Percentiles rank a stretch among this genome's conserved stretches.
These are phyloP conservation scores for Holacanthus passer DNA, from an alignment of 2,113 vertebrate genomes.

Conservation along the genomic window DNA sequence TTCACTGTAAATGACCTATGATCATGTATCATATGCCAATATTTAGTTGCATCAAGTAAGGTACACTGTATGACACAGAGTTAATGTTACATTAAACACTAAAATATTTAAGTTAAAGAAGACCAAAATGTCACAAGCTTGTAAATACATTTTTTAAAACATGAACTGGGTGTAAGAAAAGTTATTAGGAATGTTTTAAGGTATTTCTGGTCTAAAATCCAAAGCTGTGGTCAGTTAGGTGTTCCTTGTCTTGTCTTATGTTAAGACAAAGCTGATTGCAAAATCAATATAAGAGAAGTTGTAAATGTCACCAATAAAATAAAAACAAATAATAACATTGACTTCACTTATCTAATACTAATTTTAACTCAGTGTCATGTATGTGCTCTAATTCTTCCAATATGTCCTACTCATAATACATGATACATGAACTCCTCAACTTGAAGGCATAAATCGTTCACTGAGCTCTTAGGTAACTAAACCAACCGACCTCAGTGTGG, in stretches of 20 bases:
- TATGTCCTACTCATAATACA: background rate
- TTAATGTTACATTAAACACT: too few species aligned
- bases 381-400: conserved; percentile 12
- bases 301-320: conserved; percentile 11
- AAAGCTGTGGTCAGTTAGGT: conserved; percentile 2
- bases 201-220: background rate
- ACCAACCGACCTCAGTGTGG: background rate
- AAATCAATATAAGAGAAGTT: conserved; percentile 23
- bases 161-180: background rate
- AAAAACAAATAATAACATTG: background rate
- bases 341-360: conserved; percentile 15
- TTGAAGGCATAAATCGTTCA: conserved; percentile 6
- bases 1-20: background rate
- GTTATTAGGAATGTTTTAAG: background rate
- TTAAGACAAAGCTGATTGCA: background rate
- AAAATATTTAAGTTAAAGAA: background rate
- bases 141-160: background rate
- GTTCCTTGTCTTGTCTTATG: background rate
- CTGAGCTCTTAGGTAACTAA: conserved; percentile 2
- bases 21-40: background rate
- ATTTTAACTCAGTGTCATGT: conserved; percentile 19
- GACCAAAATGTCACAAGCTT: background rate
- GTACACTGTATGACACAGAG: too few species aligned
- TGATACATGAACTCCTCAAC: conserved; percentile 8
- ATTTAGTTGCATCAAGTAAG: background rate